These are phyloP conservation scores for Propsilocerus akamusi DNA, from an alignment of 1,140 invertebrate genomes.

Conservation along the genomic window DNA sequence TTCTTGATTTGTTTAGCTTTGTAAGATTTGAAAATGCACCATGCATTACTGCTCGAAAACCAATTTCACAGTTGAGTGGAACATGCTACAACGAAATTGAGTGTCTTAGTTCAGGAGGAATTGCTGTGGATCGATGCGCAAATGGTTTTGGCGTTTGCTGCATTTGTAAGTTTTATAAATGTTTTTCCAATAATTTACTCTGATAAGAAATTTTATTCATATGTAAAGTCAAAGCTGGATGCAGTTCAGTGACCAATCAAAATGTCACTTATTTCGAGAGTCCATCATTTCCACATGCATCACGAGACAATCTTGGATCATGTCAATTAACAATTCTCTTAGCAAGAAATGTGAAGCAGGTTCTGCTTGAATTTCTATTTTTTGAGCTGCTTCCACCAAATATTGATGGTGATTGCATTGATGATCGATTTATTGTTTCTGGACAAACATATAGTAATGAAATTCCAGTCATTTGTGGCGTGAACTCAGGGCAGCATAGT, in stretches of 20 bases:
- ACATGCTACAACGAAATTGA: conserved; percentile 45
- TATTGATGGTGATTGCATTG: conserved; percentile 39
- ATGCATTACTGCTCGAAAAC: conserved; percentile 28
- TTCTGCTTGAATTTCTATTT: conserved; percentile 45
- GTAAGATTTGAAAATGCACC: conserved; percentile 45
- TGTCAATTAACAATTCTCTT: conserved; percentile 45
- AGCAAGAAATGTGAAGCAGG: conserved; percentile 34
- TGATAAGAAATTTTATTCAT: background rate
- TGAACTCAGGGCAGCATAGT: conserved; percentile 58
- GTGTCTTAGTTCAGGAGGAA: conserved; percentile 38
- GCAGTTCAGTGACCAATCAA: conserved; percentile 30
- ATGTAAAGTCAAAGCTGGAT: conserved; percentile 34
- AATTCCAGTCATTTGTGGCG: conserved; percentile 50
- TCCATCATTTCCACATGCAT: conserved; percentile 28
- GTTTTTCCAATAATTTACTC: background rate
- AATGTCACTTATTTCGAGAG: conserved; percentile 38
- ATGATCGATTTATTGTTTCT: conserved; percentile 45
- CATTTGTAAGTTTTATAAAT: conserved; percentile 33
- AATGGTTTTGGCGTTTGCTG: conserved; percentile 58
- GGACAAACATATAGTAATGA: conserved; percentile 46
- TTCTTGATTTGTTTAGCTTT: conserved; percentile 52
- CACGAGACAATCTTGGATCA: conserved; percentile 20
- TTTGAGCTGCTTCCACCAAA: conserved; percentile 53
- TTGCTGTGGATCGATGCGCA: conserved; percentile 43
- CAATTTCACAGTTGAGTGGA: conserved; percentile 26